Evolutionary conservation across 2,888 invertebrate genomes (phyloP).

Genomic region (Protodeltote pygarga): DNA sequence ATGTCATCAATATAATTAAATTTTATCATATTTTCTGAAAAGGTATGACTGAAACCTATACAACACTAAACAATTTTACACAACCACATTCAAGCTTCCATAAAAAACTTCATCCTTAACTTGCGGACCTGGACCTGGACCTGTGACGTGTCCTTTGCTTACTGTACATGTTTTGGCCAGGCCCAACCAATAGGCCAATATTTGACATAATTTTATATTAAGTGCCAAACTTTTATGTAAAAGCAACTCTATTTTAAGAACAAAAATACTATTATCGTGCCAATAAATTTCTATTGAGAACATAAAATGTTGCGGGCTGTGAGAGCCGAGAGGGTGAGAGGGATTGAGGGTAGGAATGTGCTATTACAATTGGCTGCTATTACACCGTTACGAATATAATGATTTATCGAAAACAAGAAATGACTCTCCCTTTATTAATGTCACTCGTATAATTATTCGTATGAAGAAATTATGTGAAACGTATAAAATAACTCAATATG

Average conservation of each 20-base stretch:
- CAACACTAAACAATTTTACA: no score
- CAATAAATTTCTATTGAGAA: slow-evolving; percentile 46
- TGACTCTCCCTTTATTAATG: no score
- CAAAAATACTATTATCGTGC: slow-evolving; percentile 26
- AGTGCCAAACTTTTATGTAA: slow-evolving; percentile 15
- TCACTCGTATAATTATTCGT: no score
- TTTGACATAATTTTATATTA: slow-evolving; percentile 11
- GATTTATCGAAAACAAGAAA: not conserved
- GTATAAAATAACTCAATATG: no score
- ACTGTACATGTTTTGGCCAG: not conserved
- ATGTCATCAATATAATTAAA: no score
- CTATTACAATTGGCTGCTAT: slow-evolving; percentile 4
- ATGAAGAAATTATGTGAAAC: no score
- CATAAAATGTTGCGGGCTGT: slow-evolving; percentile 23
- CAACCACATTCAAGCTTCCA: no score
- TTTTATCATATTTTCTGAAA: no score
- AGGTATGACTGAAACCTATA: no score
- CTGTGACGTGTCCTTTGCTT: no score
- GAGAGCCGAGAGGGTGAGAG: slow-evolving; percentile 5
- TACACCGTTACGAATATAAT: slow-evolving; percentile 15
- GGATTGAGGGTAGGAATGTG: not conserved
- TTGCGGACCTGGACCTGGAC: no score
- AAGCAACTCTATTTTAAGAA: slow-evolving; percentile 21
- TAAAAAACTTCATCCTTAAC: no score
- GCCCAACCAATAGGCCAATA: not conserved